phyloP scores from a whole-genome alignment of 2,888 invertebrate genomes.

The Drosophila imparisetae region DNA sequence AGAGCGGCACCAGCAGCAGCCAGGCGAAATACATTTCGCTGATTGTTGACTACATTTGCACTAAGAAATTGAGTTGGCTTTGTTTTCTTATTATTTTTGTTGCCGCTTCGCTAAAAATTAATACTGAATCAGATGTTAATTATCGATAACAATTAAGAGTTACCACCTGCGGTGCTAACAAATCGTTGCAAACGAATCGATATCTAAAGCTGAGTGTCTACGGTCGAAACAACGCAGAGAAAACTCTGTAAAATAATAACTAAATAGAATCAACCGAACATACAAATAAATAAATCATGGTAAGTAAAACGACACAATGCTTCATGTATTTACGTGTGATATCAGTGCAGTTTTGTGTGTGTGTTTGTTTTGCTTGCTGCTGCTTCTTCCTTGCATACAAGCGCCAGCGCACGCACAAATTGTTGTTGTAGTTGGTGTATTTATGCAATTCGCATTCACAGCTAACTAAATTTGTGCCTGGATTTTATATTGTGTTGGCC shows the following conservation, averaged over 20 bases:
- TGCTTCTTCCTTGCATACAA: conserved; percentile 59
- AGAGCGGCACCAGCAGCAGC: conserved; percentile 38
- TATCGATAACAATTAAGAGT: conserved; percentile 39
- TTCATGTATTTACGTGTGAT: not conserved
- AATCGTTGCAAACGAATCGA: conserved; percentile 31
- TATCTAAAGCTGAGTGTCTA: conserved; percentile 49
- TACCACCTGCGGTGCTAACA: conserved; percentile 31
- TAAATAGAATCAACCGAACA: conserved; percentile 58
- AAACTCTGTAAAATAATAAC: conserved; percentile 55
- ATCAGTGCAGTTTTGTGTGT: conserved; percentile 6
- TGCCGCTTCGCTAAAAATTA: too few species aligned
- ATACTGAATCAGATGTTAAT: conserved; percentile 69
- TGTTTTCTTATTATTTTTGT: conserved; percentile 41
- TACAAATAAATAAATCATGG: conserved; percentile 47
- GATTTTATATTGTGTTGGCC: conserved; percentile 4
- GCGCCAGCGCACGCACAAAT: conserved; percentile 64
- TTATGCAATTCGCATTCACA: conserved; percentile 64
- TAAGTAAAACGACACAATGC: conserved; percentile 40
- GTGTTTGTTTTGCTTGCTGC: conserved; percentile 51
- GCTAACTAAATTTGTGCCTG: conserved; percentile 5
- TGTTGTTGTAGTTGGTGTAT: conserved; percentile 61
- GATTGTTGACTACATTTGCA: conserved; percentile 15
- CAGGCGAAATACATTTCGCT: conserved; percentile 40
- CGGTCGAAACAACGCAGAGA: conserved; percentile 55
- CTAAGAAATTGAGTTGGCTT: conserved; percentile 31